A percentile compares a stretch with the other conserved stretches of the same genome.
Conservation (phyloP, 2,888 invertebrate species). For the Hemicrepidius hirtus region DNA sequence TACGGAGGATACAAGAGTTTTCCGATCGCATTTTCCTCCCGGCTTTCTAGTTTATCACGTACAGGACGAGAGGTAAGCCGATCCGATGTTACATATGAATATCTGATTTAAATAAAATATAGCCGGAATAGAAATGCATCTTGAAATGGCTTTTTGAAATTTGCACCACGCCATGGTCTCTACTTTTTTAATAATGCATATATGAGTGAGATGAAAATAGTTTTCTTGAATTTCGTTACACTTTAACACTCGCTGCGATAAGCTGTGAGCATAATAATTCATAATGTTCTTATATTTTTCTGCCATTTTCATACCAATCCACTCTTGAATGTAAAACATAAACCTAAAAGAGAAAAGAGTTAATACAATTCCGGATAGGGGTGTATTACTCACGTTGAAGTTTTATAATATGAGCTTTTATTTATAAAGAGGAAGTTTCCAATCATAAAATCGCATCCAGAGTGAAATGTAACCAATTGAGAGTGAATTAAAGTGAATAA, state of each 20-base stretch:
- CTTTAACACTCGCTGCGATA: neutral
- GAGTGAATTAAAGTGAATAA: too few relatives aligned
- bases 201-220: constrained; percentile 7
- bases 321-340: constrained; percentile 20
- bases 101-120: constrained; percentile 62
- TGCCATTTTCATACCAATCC: constrained; percentile 16
- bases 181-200: neutral
- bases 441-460: too few relatives aligned
- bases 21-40: constrained; percentile 49
- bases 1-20: constrained; percentile 32
- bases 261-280: constrained; percentile 22
- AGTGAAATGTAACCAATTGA: too few relatives aligned
- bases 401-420: too few relatives aligned
- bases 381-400: too few relatives aligned
- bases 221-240: neutral
- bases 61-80: constrained; percentile 55
- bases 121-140: constrained; percentile 51
- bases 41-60: constrained; percentile 55
- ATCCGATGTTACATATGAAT: constrained; percentile 59
- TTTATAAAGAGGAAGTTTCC: too few relatives aligned
- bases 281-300: constrained; percentile 24
- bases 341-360: neutral
- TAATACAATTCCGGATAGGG: neutral
- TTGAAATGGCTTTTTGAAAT: constrained; percentile 34
- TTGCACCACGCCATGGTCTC: constrained; percentile 2